Percentiles rank a stretch among this genome's conserved stretches.
Conservation (phyloP, 2,888 invertebrate genomes). For the Monoplex corrugatus region DNA sequence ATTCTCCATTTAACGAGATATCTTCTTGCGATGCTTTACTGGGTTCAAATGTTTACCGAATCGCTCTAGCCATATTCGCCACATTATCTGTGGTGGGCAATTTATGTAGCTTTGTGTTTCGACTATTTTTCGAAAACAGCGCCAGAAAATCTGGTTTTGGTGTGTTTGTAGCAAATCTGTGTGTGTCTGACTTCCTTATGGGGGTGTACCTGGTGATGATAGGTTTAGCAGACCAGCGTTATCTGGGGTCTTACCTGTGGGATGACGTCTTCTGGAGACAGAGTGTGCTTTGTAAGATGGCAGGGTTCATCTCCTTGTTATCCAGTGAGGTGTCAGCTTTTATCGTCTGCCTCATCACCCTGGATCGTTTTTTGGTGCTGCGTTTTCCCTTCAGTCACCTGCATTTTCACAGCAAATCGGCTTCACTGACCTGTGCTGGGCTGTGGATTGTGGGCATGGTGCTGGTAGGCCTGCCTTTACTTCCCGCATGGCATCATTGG, state of each 20-base stretch:
- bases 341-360: neutral
- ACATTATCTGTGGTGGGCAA: conserved; percentile 34
- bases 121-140: conserved; percentile 56
- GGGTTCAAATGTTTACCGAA: conserved; percentile 67
- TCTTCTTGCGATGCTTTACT: conserved; percentile 76
- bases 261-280: neutral
- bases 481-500: too few species aligned
- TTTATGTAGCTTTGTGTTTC: conserved; percentile 37
- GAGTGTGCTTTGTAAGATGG: neutral
- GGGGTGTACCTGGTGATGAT: neutral
- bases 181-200: conserved; percentile 9
- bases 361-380: conserved; percentile 6
- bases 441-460: too few species aligned
- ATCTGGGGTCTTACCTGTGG: neutral
- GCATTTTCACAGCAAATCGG: neutral
- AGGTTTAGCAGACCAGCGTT: neutral
- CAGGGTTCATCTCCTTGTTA: neutral
- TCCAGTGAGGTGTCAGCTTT: neutral
- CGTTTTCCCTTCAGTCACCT: neutral
- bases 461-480: too few species aligned
- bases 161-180: neutral
- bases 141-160: neutral
- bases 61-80: conserved; percentile 65
- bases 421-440: too few species aligned
- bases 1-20: conserved; percentile 70